Percentiles rank a stretch among this genome's conserved stretches.
phyloP scores from a whole-genome alignment of 2,113 vertebrate species.

The Triplophysa tibetana region DNA sequence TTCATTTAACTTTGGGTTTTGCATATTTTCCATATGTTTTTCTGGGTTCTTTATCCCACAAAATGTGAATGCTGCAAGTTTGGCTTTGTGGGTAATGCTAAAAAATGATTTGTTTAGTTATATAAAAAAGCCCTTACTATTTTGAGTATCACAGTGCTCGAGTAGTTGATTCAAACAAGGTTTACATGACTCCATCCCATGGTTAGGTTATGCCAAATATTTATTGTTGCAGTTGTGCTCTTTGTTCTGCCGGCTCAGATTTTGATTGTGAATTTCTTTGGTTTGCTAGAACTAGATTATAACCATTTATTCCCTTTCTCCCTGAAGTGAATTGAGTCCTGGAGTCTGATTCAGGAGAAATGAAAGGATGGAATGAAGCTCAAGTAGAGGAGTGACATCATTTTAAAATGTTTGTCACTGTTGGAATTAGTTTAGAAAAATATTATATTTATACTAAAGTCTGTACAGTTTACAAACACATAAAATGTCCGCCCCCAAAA shows the following conservation, averaged over 20 bases:
- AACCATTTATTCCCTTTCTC: constrained; percentile 22
- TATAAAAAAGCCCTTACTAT: neutral
- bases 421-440: neutral
- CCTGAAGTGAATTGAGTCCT: constrained; percentile 24
- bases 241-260: constrained; percentile 8
- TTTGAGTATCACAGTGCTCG: neutral
- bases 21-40: constrained; percentile 4
- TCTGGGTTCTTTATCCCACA: neutral
- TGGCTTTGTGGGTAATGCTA: neutral
- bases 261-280: constrained; percentile 11
- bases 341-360: constrained; percentile 4
- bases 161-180: neutral
- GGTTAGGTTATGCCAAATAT: constrained; percentile 23
- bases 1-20: constrained; percentile 18
- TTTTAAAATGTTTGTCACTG: neutral
- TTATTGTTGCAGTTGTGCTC: constrained; percentile 16
- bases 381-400: neutral
- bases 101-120: neutral
- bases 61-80: neutral
- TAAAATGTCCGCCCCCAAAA: too few relatives aligned
- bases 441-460: too few relatives aligned
- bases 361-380: constrained; percentile 3
- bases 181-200: constrained; percentile 8
- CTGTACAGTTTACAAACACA: too few relatives aligned
- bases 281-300: constrained; percentile 11